Conservation (phyloP, 2,113 vertebrate genomes). For the Lontra canadensis region DNA sequence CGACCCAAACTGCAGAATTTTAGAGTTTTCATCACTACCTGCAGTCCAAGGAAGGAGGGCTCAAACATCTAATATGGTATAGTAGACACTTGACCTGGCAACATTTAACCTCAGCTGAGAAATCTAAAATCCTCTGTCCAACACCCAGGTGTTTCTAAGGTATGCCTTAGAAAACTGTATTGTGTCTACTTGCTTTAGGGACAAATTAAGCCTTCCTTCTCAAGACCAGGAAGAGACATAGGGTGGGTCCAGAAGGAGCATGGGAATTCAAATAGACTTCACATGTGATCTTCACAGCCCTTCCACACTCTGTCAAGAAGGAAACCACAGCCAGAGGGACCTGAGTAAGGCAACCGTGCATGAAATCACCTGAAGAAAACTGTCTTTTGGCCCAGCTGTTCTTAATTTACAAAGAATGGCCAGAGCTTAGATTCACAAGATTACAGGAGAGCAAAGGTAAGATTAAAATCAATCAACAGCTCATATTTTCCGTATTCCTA, state of each 20-base stretch:
- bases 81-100: background rate
- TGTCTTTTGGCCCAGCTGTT: background rate
- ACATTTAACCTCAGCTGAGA: background rate
- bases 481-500: background rate
- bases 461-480: background rate
- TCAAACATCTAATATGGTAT: background rate
- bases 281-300: background rate
- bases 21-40: background rate
- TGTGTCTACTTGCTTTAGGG: background rate
- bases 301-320: background rate
- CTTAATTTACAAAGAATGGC: background rate
- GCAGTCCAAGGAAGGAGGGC: background rate
- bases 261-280: background rate
- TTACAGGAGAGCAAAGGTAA: background rate
- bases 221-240: background rate
- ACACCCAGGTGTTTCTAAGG: background rate
- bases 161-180: background rate
- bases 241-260: background rate
- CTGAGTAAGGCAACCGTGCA: background rate
- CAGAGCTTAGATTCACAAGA: background rate
- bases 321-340: background rate
- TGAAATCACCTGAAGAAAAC: conserved; percentile 33
- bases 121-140: background rate
- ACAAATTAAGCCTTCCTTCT: conserved; percentile 11
- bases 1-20: background rate